These are phyloP conservation scores for Drosophila falleni DNA, from an alignment of 2,888 invertebrate genomes.

Conservation along the genomic window DNA sequence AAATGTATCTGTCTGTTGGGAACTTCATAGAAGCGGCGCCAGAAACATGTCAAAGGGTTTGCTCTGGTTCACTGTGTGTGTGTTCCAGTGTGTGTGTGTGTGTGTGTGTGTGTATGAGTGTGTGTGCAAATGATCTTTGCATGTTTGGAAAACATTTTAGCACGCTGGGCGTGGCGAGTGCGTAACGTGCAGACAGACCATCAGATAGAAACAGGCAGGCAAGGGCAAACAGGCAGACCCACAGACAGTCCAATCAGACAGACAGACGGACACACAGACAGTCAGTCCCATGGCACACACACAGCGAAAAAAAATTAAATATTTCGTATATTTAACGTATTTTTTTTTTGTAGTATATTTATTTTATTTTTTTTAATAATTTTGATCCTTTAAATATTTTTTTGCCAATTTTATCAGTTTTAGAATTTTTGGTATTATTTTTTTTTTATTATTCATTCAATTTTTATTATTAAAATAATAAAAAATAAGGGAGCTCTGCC, in stretches of 20 bases:
- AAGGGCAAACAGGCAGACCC: slow-evolving; percentile 21
- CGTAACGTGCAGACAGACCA: slow-evolving; percentile 57
- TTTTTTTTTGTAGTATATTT: no score
- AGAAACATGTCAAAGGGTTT: slow-evolving; percentile 76
- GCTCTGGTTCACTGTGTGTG: slow-evolving; percentile 42
- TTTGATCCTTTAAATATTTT: no score
- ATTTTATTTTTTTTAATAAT: no score
- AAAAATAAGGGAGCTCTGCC: no score
- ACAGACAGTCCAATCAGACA: slow-evolving; percentile 1
- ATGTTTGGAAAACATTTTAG: slow-evolving; percentile 78
- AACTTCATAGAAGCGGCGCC: slow-evolving; percentile 27
- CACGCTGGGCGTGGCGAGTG: slow-evolving; percentile 75
- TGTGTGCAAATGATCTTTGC: slow-evolving; percentile 72
- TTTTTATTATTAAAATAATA: no score
- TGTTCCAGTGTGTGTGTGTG: slow-evolving; percentile 23
- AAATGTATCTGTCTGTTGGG: slow-evolving; percentile 22
- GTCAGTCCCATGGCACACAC: not conserved
- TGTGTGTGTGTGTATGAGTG: slow-evolving; percentile 15
- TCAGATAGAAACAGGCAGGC: slow-evolving; percentile 20
- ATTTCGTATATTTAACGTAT: no score
- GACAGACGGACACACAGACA: not conserved
- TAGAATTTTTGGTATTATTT: no score
- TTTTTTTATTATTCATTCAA: no score
- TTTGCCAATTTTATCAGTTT: no score
- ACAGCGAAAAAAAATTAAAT: not conserved